Conservation (phyloP, 2,888 invertebrate species). For the Eristalis tenax region DNA sequence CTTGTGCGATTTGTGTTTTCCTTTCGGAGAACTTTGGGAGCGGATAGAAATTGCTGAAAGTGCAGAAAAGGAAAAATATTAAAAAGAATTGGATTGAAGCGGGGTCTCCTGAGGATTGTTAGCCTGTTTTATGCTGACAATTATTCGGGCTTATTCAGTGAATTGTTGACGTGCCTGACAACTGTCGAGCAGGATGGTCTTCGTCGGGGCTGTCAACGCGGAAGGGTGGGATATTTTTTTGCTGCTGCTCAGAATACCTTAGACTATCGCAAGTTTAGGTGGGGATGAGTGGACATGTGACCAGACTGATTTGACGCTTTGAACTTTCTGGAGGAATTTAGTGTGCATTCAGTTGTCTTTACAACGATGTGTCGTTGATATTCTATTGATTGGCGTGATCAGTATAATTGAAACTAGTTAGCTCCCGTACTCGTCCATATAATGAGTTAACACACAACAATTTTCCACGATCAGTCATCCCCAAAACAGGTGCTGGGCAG, state of each 20-base stretch:
- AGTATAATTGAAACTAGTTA: too few relatives aligned
- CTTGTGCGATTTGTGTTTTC: slow-evolving; percentile 66
- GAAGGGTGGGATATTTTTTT: not conserved
- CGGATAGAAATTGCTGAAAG: slow-evolving; percentile 29
- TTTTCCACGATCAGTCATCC: too few relatives aligned
- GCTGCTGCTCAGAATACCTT: not conserved
- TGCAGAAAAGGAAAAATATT: not conserved
- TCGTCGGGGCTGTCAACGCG: not conserved
- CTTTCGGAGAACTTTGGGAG: not conserved
- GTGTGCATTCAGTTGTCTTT: too few relatives aligned
- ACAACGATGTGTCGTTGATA: too few relatives aligned
- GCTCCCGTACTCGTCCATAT: too few relatives aligned
- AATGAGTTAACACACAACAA: too few relatives aligned
- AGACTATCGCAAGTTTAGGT: too few relatives aligned
- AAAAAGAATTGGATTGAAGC: not conserved
- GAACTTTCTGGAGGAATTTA: too few relatives aligned
- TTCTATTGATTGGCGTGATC: too few relatives aligned
- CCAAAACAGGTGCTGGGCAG: too few relatives aligned
- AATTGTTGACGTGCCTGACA: not conserved
- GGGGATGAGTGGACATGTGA: too few relatives aligned
- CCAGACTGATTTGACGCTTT: too few relatives aligned
- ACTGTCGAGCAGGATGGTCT: not conserved
- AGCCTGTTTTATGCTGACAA: not conserved
- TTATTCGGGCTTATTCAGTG: not conserved
- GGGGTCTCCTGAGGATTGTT: not conserved